Conservation (phyloP, 2,888 invertebrate species). For the Agrochola lota region DNA sequence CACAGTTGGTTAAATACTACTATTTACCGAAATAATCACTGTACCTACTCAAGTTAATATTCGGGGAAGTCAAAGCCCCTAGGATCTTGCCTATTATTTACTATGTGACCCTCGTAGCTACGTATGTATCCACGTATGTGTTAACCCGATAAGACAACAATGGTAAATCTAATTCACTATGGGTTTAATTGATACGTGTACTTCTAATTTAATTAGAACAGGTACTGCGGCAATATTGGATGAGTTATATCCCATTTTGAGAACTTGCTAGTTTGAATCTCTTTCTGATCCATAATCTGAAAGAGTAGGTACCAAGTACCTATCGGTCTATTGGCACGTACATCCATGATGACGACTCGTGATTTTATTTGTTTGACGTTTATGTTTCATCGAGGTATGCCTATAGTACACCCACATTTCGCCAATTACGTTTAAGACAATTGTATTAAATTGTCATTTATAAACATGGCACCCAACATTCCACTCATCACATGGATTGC, state of each 20-base stretch:
- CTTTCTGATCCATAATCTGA: too few species aligned
- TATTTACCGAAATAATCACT: neutral
- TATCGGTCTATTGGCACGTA: too few species aligned
- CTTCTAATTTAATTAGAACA: slow-evolving; percentile 15
- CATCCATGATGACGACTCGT: neutral
- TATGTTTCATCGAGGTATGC: too few species aligned
- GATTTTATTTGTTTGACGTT: too few species aligned
- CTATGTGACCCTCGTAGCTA: slow-evolving; percentile 6
- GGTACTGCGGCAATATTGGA: neutral
- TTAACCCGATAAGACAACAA: slow-evolving; percentile 41
- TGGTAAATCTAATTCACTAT: slow-evolving; percentile 18
- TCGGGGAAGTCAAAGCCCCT: neutral
- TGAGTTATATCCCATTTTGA: neutral
- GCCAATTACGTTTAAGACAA: too few species aligned
- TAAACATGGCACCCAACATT: too few species aligned
- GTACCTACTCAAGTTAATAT: neutral
- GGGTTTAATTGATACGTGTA: slow-evolving; percentile 20
- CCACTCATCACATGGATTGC: too few species aligned
- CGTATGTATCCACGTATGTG: neutral
- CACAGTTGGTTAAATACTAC: neutral
- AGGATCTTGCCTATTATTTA: slow-evolving; percentile 2
- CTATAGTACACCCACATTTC: too few species aligned
- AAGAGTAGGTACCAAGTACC: neutral
- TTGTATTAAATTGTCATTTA: too few species aligned
- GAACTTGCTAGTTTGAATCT: neutral